Conservation (phyloP, 2,888 invertebrate species). For the Chaitophorus viminalis region DNA sequence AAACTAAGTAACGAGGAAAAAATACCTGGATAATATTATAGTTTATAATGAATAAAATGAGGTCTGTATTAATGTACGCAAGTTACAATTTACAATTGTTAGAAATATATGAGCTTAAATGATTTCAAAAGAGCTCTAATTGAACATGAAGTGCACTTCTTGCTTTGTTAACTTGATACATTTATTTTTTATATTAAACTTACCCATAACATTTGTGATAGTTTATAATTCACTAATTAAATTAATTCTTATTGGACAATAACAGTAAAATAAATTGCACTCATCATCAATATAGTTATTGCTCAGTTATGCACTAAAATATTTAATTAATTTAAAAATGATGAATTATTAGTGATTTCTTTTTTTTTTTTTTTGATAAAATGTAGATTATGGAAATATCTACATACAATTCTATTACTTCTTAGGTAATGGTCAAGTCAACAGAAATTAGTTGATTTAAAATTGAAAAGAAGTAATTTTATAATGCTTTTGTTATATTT, state of each 20-base stretch:
- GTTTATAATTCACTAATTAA: not conserved
- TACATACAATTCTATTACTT: not conserved
- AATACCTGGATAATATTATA: slow-evolving; percentile 1
- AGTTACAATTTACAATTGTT: slow-evolving; percentile 10
- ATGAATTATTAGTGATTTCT: not conserved
- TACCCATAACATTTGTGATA: not conserved
- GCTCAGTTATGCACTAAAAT: slow-evolving; percentile 14
- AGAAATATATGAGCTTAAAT: not conserved
- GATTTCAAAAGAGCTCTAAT: not conserved
- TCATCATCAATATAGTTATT: slow-evolving; percentile 27
- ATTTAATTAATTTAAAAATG: not conserved
- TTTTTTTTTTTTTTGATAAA: not conserved
- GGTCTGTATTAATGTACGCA: not conserved
- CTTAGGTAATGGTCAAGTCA: too few relatives aligned
- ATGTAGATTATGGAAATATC: not conserved
- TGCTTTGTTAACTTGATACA: not conserved
- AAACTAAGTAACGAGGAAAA: not conserved
- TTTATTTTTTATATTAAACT: slow-evolving; percentile 2
- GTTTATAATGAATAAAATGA: not conserved
- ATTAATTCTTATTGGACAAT: slow-evolving; percentile 14
- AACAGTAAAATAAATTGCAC: not conserved
- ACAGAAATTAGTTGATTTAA: too few relatives aligned
- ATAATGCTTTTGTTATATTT: not conserved
- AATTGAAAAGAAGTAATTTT: too few relatives aligned
- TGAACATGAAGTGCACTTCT: not conserved